These are phyloP conservation scores for Heliconius nattereri DNA, from an alignment of 1,140 invertebrate species.

Conservation along the genomic window DNA sequence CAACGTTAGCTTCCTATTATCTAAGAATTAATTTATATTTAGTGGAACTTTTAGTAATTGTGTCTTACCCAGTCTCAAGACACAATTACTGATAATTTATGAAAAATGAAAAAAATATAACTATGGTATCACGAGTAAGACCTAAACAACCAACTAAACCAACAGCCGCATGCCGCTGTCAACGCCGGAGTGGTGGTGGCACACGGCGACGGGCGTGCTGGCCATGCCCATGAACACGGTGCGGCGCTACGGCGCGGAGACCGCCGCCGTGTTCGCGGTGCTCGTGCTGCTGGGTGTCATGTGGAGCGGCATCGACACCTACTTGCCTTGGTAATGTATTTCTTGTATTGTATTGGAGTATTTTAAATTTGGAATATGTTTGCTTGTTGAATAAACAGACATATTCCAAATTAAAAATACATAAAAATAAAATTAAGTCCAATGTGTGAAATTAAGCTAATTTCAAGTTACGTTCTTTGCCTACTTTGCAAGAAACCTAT, in stretches of 20 bases:
- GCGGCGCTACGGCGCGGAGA: conserved; percentile 87
- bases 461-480: no score
- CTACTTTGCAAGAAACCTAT: no score
- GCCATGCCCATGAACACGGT: conserved; percentile 88
- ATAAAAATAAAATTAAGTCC: no score
- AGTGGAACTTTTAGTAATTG: no score
- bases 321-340: conserved; percentile 83
- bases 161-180: conserved; percentile 86
- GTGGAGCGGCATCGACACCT: conserved; percentile 90
- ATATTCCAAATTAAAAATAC: no score
- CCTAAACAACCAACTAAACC: conserved; percentile 45
- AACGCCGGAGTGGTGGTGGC: conserved; percentile 92
- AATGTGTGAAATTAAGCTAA: no score
- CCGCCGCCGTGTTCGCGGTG: conserved; percentile 85
- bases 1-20: no score
- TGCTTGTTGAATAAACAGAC: not conserved
- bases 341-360: not conserved
- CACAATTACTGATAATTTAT: no score
- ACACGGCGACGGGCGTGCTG: conserved; percentile 87
- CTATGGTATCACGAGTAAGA: no score
- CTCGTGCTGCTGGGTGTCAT: conserved; percentile 87
- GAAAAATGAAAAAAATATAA: no score
- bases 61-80: no score
- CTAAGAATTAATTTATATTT: no score
- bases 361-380: not conserved